A percentile compares a stretch with the other conserved stretches of the same genome.
phyloP scores from a whole-genome alignment of 2,888 invertebrate species.

The Drosophila neutralis region DNA sequence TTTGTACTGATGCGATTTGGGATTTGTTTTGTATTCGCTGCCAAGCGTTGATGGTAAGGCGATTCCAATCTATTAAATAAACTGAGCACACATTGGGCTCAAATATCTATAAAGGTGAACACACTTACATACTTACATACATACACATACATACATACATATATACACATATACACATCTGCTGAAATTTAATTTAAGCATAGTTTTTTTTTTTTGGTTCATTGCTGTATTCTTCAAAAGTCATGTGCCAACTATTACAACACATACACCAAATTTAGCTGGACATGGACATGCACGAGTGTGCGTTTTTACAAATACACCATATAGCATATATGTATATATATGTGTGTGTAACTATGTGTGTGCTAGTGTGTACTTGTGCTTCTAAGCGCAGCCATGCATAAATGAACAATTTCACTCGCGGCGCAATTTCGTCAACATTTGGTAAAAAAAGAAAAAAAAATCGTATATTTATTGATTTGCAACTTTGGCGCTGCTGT shows the following conservation, averaged over 20 bases:
- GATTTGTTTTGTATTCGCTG: conserved; percentile 48
- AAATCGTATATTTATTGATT: conserved; percentile 74
- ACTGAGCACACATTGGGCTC: conserved; percentile 11
- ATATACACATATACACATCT: conserved; percentile 2
- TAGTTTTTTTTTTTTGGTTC: neutral
- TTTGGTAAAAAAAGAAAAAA: conserved; percentile 52
- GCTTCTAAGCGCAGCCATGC: conserved; percentile 73
- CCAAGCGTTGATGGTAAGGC: conserved; percentile 24
- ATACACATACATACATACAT: neutral
- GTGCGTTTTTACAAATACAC: conserved; percentile 6
- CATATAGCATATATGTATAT: neutral
- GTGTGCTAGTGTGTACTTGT: conserved; percentile 33
- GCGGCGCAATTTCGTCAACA: conserved; percentile 76
- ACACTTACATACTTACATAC: neutral
- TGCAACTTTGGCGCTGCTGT: conserved; percentile 64
- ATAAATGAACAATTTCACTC: conserved; percentile 77
- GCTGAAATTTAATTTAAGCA: conserved; percentile 9
- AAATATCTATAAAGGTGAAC: conserved; percentile 5
- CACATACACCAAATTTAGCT: conserved; percentile 45
- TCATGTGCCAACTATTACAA: conserved; percentile 72
- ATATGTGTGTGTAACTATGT: conserved; percentile 5
- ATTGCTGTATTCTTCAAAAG: conserved; percentile 47
- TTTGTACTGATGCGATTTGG: conserved; percentile 50
- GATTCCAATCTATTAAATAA: conserved; percentile 48
- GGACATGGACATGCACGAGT: conserved; percentile 32